Evolutionary conservation across 2,113 vertebrate genomes (phyloP), one percentile per base, ranked within the genome.

Genomic region (Catharus minimus): DNA sequence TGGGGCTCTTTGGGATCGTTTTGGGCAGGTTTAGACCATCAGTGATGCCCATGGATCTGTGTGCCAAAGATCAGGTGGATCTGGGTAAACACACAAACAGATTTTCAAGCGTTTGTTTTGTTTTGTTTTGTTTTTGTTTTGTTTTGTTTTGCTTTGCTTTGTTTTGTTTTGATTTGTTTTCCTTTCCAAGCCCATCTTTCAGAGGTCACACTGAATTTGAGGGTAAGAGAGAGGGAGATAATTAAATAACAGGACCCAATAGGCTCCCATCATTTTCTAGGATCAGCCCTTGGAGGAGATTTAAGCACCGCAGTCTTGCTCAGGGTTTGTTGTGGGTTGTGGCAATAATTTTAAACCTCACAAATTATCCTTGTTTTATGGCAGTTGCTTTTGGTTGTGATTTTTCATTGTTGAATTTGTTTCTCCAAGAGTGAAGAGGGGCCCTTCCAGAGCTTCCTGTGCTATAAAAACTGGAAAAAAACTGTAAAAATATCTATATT

Each of bases 11-110:
- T 62, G 64, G 65, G 89, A 41, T 74, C 12, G 1, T 76, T 93
- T 24, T 10, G 20, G 22, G 5, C 26, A 33, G 55, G 15, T 84
- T 85, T 65, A 44, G 41, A 22, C 3, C 1, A 2, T 4, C 1
- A 85, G 58, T 2, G 38, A 43, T 46, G 72, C 44, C 71, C 18
- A 2, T 0, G 0, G 43, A 53, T 65, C 14, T 0, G 0, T 7
- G 26, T 38, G 72, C 79, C 60, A 67, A 20, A 10, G 5, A 3
- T 2, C 13, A 5, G 5, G 32, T 49, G 43, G 52, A 36, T 52
- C 60, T 32, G 30, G 12, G 19, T 39, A 67, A 67, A 83, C n/a
- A 33, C 23, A 11, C 33, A 52, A 62, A 53, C 41, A 78, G 66
- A 65, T 87, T 82, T 82, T 53, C 58, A 67, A 22, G 23, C 1